Base-by-base conservation (phyloP, 2,797 vertebrate genomes). In the Limosa lapponica region DNA sequence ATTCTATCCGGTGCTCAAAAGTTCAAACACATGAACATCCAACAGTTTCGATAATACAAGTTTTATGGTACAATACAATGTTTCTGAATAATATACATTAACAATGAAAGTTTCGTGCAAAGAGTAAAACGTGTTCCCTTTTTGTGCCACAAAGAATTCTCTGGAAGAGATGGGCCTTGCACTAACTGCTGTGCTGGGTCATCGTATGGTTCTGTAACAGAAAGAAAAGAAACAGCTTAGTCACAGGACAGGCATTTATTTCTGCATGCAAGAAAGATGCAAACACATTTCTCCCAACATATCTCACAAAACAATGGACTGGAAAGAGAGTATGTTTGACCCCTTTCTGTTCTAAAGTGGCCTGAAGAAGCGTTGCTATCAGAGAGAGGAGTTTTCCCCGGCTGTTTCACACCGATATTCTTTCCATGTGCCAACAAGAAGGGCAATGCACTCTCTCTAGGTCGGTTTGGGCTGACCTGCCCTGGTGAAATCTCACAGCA, bases 171-270 rank as follows among this genome's bases (percentile, higher is more conserved):
- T 32, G 41, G 93, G 96, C 97, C 97, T 97, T 98, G 98, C 97
- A 99, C 99, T 99, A 99, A 98, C 99, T 99, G 99, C 99, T 99
- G 98, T 99, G 99, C 97, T 99, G 99, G 97, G 99, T 99, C 99
- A 99, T 99, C 95, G 99, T 99, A 98, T 99, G 99, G 96, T 99
- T 99, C 99, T 99, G 99, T 69, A 98, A 96, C 64, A 36, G 57
- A 94, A 95, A 95, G 24, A 75, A 93, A 93, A 96, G 81, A 87
- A 64, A 87, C 22, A 88, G 80, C 14, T 93, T 93, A 96, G 90
- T 92, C 75, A 74, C 69, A 69, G 16, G 64, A 72, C 28, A 74
- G 77, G 64, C 69, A 80, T 82, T 94, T 88, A 73, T 84, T 95
- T 86, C 58, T 72, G 15, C 7, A 65, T 4, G 30, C 85, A 83